These are phyloP conservation scores for Siphonodentalium dalli DNA, from an alignment of 2,888 invertebrate genomes.

Conservation along the genomic window DNA sequence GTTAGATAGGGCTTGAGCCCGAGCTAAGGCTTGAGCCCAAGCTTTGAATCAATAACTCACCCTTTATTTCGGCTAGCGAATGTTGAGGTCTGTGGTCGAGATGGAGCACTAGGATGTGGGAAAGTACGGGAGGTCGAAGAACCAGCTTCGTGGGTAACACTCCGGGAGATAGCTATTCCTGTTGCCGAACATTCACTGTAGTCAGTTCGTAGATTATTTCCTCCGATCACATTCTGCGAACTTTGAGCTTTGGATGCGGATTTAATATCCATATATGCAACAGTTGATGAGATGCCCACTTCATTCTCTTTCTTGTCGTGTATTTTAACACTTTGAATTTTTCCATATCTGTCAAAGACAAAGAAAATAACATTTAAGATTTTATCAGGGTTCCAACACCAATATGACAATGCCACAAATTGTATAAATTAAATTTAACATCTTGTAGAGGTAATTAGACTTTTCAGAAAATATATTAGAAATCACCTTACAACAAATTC, in stretches of 20 bases:
- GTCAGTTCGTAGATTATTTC: conserved; percentile 74
- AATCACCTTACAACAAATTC: too few relatives aligned
- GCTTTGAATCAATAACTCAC: conserved; percentile 28
- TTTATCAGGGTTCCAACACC: too few relatives aligned
- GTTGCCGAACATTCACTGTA: conserved; percentile 81
- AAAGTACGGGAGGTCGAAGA: conserved; percentile 1
- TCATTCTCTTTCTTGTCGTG: conserved; percentile 70
- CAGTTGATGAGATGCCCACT: conserved; percentile 50
- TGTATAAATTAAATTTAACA: too few relatives aligned
- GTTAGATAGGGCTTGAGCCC: too few relatives aligned
- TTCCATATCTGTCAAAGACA: conserved; percentile 83
- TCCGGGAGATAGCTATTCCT: conserved; percentile 46
- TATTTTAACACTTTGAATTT: conserved; percentile 95
- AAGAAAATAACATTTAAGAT: too few relatives aligned
- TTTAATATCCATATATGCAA: conserved; percentile 90
- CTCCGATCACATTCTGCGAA: conserved; percentile 87
- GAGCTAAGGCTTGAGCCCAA: background rate
- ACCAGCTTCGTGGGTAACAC: conserved; percentile 41
- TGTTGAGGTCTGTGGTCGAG: conserved; percentile 20
- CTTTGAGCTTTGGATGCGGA: conserved; percentile 93
- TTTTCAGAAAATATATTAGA: too few relatives aligned
- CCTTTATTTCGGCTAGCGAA: conserved; percentile 34
- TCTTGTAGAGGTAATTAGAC: too few relatives aligned
- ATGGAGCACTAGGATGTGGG: conserved; percentile 21
- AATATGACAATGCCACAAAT: too few relatives aligned